Evolutionary conservation across 2,113 vertebrate genomes (phyloP).

Genomic region (Actenoides hombroni): DNA sequence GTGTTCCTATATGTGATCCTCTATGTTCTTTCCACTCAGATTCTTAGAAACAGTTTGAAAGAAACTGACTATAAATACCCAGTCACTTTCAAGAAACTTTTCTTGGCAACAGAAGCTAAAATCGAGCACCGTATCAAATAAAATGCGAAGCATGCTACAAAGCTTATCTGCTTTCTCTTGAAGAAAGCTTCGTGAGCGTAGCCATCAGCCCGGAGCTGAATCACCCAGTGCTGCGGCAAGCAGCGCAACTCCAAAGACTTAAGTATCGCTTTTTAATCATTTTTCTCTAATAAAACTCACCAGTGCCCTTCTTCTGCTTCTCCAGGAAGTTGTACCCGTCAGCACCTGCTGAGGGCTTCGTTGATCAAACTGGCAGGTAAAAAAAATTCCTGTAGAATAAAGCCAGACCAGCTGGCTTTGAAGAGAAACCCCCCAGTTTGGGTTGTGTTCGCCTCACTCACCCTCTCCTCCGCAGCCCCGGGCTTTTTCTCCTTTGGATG

Average conservation of each 20-base stretch:
- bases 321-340: constrained; percentile 93
- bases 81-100: constrained; percentile 32
- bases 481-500: constrained; percentile 82
- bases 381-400: constrained; percentile 84
- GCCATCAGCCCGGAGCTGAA: background rate
- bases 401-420: constrained; percentile 99
- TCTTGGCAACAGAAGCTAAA: constrained; percentile 22
- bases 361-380: constrained; percentile 84
- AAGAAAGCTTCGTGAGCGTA: background rate
- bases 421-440: constrained; percentile 92
- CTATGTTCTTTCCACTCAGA: background rate
- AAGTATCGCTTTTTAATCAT: background rate
- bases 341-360: constrained; percentile 92
- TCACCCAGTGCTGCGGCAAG: background rate
- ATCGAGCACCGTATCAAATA: constrained; percentile 1
- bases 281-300: constrained; percentile 85
- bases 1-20: background rate
- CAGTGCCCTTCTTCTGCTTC: constrained; percentile 90
- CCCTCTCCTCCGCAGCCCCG: constrained; percentile 82
- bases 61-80: constrained; percentile 25
- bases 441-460: constrained; percentile 87
- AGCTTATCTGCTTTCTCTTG: constrained; percentile 7
- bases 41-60: constrained; percentile 25
- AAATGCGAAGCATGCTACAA: background rate
- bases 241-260: constrained; percentile 36